Evolutionary conservation across 2,888 invertebrate species (phyloP).

Genomic region (Drosophila tripunctata): DNA sequence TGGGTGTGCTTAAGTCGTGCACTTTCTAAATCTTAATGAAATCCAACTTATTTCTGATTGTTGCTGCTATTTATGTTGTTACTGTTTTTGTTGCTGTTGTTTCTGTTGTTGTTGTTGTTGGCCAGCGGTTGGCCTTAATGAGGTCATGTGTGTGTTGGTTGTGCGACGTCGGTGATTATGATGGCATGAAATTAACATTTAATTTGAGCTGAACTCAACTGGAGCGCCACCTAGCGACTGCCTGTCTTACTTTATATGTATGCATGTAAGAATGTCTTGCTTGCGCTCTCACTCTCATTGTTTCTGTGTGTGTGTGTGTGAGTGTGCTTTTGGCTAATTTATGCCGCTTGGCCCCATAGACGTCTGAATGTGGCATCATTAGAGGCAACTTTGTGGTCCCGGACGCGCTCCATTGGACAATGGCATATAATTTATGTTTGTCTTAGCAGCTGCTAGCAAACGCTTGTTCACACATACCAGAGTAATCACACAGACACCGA

Average conservation of each 20-base stretch:
- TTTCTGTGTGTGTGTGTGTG: slow-evolving; percentile 17
- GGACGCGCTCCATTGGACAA: slow-evolving; percentile 69
- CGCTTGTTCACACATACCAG: slow-evolving; percentile 33
- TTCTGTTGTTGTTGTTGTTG: slow-evolving; percentile 45
- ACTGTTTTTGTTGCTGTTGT: neutral
- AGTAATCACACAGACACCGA: slow-evolving; percentile 1
- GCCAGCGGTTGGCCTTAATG: slow-evolving; percentile 72
- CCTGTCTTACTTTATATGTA: slow-evolving; percentile 1
- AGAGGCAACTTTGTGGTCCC: slow-evolving; percentile 74
- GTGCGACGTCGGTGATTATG: slow-evolving; percentile 74
- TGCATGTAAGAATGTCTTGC: slow-evolving; percentile 12
- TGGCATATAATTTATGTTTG: slow-evolving; percentile 79
- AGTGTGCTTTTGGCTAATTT: slow-evolving; percentile 66
- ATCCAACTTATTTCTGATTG: slow-evolving; percentile 53
- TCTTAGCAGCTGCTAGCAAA: slow-evolving; percentile 71
- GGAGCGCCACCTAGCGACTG: slow-evolving; percentile 65
- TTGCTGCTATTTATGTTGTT: slow-evolving; percentile 23
- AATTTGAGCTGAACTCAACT: slow-evolving; percentile 70
- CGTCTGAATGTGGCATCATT: slow-evolving; percentile 76
- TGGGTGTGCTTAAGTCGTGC: slow-evolving; percentile 21
- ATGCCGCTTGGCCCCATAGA: slow-evolving; percentile 58
- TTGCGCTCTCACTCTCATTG: slow-evolving; percentile 1
- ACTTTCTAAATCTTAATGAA: neutral
- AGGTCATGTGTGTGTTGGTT: slow-evolving; percentile 68
- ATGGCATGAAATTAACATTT: slow-evolving; percentile 80